Evolutionary conservation across 2,797 vertebrate genomes (phyloP).

Genomic region (Odontamblyopus rebecca): DNA sequence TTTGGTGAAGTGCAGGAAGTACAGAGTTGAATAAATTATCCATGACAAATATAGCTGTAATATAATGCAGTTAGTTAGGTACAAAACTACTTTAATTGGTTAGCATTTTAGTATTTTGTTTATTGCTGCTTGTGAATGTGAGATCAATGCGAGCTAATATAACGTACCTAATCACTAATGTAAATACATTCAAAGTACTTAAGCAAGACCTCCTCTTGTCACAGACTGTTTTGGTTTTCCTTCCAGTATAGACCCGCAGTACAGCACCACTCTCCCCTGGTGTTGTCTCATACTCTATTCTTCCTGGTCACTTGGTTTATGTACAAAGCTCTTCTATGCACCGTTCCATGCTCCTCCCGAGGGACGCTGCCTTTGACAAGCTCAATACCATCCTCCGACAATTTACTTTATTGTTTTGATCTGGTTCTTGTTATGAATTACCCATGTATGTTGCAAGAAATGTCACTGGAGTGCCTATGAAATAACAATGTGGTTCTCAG

Average conservation of each 20-base stretch:
- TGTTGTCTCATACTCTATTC: slow-evolving; percentile 40
- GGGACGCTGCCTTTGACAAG: slow-evolving; percentile 44
- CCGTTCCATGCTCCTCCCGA: slow-evolving; percentile 29
- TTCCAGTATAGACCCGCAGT: background rate
- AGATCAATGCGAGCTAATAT: background rate
- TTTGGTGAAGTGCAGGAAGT: no score
- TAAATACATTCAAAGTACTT: background rate
- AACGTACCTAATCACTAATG: background rate
- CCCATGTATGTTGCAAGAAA: slow-evolving; percentile 54
- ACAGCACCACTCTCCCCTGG: background rate
- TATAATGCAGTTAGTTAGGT: no score
- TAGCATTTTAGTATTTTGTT: background rate
- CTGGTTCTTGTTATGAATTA: slow-evolving; percentile 59
- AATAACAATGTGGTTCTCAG: slow-evolving; percentile 60
- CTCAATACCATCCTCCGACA: slow-evolving; percentile 41
- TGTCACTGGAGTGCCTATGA: slow-evolving; percentile 51
- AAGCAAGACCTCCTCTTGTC: background rate
- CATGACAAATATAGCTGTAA: no score
- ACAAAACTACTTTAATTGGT: no score
- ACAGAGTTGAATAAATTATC: no score
- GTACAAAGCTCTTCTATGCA: slow-evolving; percentile 22
- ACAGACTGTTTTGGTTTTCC: background rate
- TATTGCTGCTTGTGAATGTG: background rate
- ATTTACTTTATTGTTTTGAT: slow-evolving; percentile 67
- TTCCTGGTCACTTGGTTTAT: slow-evolving; percentile 49